Evolutionary conservation across 2,113 vertebrate genomes (phyloP), one percentile per base, ranked within the genome.

Genomic region (Jacana jacana): DNA sequence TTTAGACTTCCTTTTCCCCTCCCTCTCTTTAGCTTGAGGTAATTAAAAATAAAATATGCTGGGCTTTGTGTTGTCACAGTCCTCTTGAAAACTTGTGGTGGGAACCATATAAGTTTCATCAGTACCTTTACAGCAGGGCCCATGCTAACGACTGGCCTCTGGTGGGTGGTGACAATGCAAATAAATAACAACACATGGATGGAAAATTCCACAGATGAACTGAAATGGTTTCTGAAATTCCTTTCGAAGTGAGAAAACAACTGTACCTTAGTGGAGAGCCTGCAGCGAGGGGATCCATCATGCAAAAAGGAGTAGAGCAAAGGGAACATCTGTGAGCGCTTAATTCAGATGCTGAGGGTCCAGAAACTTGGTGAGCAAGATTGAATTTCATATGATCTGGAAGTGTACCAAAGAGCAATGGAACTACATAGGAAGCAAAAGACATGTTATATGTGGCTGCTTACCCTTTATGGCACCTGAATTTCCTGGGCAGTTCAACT

Each of bases 291-390:
- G 39, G 46, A 84, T 84, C 76, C 61, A 81, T 91, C 54, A 19
- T 28, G 49, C 31, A 28, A 71, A 65, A 55, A 79, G 35, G n/a
- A 76, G 73, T 22, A 42, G 66, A 86, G 86, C 72, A 83, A 20
- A 71, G 31, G 52, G 57, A 90, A 75, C 90, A 96, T 81, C 86
- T 96, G 80, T 46, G 90, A 96, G 80, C 86, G 64, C 92, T 95
- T 86, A 93, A 68, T 92, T 90, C 69, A 71, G 44, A 9, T 60
- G 76, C 61, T 83, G 52, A 88, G 51, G 60, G 51, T 95, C 79
- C 35, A 91, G 64, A 75, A 92, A 60, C 83, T 69, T 68, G 28
- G 44, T 86, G 69, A 88, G 18, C 13, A 78, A 75, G 86, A 57
- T 15, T 86, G 48, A 84, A 40, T 95, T 96, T 95, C 89, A 70